Evolutionary conservation across 1,140 invertebrate genomes (phyloP).

Genomic region (Drosophila pandora): DNA sequence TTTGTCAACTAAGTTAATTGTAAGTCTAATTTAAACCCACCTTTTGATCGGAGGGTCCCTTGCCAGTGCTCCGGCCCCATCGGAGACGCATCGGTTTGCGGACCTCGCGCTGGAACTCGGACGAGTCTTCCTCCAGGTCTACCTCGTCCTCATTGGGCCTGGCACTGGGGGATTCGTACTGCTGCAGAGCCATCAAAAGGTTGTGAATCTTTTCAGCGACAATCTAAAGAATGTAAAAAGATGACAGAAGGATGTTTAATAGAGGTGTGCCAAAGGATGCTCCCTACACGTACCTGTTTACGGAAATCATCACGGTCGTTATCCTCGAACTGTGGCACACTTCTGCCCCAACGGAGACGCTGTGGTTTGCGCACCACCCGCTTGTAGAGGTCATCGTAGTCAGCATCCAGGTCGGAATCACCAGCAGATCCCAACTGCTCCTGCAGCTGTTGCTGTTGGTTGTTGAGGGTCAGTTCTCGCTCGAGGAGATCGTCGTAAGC

Average conservation of each 20-base stretch:
- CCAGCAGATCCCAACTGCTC: conserved; percentile 6
- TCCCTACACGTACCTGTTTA: not conserved
- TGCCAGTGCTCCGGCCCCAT: conserved; percentile 80
- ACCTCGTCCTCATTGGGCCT: conserved; percentile 26
- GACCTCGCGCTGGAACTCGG: conserved; percentile 69
- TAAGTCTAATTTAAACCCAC: conserved; percentile 8
- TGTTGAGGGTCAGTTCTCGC: conserved; percentile 62
- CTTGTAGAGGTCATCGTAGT: conserved; percentile 55
- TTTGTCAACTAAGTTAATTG: not conserved
- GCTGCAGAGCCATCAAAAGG: conserved; percentile 52
- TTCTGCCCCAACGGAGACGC: conserved; percentile 76
- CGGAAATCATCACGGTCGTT: conserved; percentile 29
- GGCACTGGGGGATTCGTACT: conserved; percentile 22
- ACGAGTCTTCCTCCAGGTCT: conserved; percentile 38
- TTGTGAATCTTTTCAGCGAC: conserved; percentile 58
- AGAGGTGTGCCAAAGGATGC: too few relatives aligned
- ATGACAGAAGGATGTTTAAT: not conserved
- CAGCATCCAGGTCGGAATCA: conserved; percentile 42
- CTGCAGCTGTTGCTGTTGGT: conserved; percentile 32
- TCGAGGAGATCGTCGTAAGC: conserved; percentile 66
- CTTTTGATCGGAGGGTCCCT: conserved; percentile 55
- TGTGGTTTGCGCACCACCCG: conserved; percentile 75
- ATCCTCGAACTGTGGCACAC: conserved; percentile 44
- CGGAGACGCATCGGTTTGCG: conserved; percentile 79
- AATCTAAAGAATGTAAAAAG: conserved; percentile 1